Evolutionary conservation across 2,113 vertebrate genomes (phyloP).

Genomic region (Ailurus styani): DNA sequence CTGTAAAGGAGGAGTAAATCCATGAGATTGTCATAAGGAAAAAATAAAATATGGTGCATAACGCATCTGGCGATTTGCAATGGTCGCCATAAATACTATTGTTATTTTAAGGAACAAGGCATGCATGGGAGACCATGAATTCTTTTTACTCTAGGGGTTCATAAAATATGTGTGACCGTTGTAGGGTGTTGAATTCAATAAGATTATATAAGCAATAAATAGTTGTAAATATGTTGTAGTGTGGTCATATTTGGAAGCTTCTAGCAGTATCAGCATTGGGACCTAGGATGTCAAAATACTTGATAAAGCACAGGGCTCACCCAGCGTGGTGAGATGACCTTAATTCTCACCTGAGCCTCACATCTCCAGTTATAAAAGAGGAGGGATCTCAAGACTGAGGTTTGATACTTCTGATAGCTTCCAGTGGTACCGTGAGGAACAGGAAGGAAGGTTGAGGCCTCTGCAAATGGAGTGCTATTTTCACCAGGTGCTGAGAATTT

Average conservation of each 20-base stretch:
- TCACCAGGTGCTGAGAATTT: neutral
- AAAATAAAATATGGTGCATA: neutral
- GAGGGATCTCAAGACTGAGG: neutral
- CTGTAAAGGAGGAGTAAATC: neutral
- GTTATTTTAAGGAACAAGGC: neutral
- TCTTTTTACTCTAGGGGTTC: neutral
- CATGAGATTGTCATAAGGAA: neutral
- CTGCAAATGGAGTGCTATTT: neutral
- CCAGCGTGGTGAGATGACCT: neutral
- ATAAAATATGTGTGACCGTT: neutral
- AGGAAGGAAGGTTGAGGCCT: neutral
- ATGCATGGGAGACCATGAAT: neutral
- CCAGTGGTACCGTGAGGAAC: neutral
- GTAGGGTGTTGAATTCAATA: neutral
- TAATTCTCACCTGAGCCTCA: neutral
- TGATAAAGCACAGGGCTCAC: neutral
- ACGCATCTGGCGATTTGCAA: neutral
- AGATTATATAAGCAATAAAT: neutral
- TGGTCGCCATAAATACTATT: neutral
- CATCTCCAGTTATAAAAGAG: neutral
- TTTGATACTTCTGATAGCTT: neutral
- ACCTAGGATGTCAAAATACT: neutral
- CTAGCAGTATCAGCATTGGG: neutral
- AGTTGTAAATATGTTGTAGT: neutral
- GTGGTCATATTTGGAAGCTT: neutral